phyloP scores from a whole-genome alignment of 35 echinoderm and acorn worm genomes.

The Strongylocentrotus purpuratus region DNA sequence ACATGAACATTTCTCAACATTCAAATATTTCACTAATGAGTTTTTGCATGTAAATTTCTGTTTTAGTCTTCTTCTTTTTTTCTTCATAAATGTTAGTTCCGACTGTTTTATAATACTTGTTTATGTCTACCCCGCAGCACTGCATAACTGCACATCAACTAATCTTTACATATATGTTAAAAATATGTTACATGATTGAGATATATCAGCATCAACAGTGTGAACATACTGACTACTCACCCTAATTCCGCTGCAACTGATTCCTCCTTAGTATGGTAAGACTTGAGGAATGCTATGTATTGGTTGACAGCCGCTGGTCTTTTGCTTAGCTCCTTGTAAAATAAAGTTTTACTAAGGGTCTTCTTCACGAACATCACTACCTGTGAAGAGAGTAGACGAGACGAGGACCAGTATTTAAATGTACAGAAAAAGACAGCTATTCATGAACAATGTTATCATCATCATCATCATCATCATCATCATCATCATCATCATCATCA shows the following conservation, averaged over 20 bases:
- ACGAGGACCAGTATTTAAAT: background rate
- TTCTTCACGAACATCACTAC: slow-evolving; percentile 89
- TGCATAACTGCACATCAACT: no score
- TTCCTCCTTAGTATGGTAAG: slow-evolving; percentile 51
- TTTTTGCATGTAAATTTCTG: background rate
- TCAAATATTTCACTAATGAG: background rate
- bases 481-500: no score
- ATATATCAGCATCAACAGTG: no score
- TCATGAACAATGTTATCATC: no score
- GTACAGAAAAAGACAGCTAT: background rate
- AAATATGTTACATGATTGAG: no score
- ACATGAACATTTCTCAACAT: background rate
- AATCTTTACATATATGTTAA: no score
- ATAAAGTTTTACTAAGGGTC: slow-evolving; percentile 75
- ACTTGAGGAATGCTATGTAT: slow-evolving; percentile 79
- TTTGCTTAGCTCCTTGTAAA: slow-evolving; percentile 74
- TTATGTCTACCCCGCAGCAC: no score
- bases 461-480: no score
- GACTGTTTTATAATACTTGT: no score
- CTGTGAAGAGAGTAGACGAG: slow-evolving; percentile 37
- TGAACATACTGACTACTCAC: slow-evolving; percentile 38
- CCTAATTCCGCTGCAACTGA: slow-evolving; percentile 73
- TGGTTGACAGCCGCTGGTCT: slow-evolving; percentile 90
- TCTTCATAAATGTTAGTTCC: no score
- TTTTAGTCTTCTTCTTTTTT: no score